Conservation (phyloP, 2,113 vertebrate species). For the Podarcis muralis region DNA sequence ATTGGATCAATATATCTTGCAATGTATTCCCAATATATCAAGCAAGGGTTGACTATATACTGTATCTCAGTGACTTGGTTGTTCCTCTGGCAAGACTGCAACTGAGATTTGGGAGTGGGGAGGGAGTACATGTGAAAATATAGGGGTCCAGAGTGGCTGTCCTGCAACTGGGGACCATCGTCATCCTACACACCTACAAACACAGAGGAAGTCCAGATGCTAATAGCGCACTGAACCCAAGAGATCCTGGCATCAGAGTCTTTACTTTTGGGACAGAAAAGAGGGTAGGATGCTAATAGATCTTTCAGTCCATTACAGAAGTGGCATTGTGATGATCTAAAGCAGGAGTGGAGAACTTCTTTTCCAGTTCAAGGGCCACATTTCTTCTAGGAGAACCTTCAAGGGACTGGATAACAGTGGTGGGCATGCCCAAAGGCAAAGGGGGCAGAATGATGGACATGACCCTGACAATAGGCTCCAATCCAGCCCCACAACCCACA, state of each 20-base stretch:
- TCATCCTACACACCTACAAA: no score
- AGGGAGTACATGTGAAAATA: background rate
- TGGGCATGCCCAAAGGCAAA: no score
- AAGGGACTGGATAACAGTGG: no score
- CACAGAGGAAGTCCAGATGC: background rate
- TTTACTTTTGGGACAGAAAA: background rate
- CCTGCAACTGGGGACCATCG: background rate
- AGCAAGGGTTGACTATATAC: conserved; percentile 42
- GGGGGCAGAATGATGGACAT: no score
- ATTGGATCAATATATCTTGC: conserved; percentile 21
- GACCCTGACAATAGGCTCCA: no score
- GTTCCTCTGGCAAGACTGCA: conserved; percentile 20
- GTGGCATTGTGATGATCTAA: conserved; percentile 7
- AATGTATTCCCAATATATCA: conserved; percentile 47
- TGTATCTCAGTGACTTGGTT: conserved; percentile 45
- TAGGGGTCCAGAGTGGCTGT: background rate
- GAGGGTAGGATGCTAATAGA: background rate
- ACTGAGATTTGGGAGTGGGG: background rate
- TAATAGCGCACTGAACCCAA: background rate
- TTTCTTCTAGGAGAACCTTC: no score
- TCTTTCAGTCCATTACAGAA: conserved; percentile 39
- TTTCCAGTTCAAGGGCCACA: no score
- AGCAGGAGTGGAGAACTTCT: no score
- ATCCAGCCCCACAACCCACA: no score
- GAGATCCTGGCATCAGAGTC: background rate